phyloP scores from a whole-genome alignment of 2,888 invertebrate genomes.

The Bugulina stolonifera region DNA sequence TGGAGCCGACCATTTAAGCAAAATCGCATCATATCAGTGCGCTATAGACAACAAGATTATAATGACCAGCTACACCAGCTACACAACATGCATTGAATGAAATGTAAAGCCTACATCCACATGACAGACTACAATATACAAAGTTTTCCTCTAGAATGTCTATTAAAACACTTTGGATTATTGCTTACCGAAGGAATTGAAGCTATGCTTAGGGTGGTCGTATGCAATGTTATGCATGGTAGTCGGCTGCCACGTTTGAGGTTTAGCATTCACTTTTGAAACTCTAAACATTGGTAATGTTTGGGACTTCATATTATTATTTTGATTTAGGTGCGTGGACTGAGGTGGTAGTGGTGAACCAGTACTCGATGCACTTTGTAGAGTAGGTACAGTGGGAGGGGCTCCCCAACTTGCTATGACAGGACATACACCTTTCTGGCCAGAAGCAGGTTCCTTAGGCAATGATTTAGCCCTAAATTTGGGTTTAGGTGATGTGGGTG shows the following conservation, averaged over 20 bases:
- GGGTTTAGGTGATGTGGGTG: constrained; percentile 12
- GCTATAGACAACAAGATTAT: too few relatives aligned
- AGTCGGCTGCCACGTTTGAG: constrained; percentile 22
- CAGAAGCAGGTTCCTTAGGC: not conserved
- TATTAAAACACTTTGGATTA: too few relatives aligned
- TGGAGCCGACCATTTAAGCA: too few relatives aligned
- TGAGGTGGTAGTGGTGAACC: not conserved
- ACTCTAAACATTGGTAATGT: not conserved
- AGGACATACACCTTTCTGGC: not conserved
- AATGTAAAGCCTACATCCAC: too few relatives aligned
- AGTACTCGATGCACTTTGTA: not conserved
- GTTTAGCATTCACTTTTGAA: constrained; percentile 10
- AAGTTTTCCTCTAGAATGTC: too few relatives aligned
- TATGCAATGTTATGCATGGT: constrained; percentile 5
- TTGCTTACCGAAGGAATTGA: not conserved
- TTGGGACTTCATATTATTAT: not conserved
- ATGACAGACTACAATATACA: too few relatives aligned
- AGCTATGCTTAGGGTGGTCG: not conserved
- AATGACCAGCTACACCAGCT: too few relatives aligned
- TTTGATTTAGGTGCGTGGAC: not conserved
- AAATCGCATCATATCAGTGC: too few relatives aligned
- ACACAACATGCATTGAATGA: too few relatives aligned
- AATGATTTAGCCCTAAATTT: constrained; percentile 19
- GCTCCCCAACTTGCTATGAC: not conserved
- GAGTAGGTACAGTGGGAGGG: constrained; percentile 1